Percentiles rank a stretch among this genome's conserved stretches.
These are phyloP conservation scores for Gymnoscelis rufifasciata DNA, from an alignment of 2,888 invertebrate species.

Conservation along the genomic window DNA sequence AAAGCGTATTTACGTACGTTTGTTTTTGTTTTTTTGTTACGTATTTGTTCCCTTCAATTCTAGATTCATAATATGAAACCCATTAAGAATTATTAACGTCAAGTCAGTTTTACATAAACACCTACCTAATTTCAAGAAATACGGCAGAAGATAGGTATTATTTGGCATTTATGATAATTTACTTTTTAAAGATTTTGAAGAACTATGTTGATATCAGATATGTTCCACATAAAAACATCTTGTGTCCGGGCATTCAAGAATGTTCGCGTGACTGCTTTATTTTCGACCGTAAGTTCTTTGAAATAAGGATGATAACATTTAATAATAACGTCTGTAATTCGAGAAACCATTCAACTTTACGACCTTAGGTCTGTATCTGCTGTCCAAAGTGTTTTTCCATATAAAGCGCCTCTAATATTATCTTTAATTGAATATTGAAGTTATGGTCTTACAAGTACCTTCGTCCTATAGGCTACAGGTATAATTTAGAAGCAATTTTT, in stretches of 20 bases:
- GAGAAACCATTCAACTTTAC: conserved; percentile 23
- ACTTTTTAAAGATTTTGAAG: conserved; percentile 16
- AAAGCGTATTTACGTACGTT: no score
- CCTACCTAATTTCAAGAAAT: no score
- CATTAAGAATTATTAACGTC: no score
- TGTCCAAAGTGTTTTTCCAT: conserved; percentile 20
- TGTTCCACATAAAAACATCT: conserved; percentile 19
- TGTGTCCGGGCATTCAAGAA: conserved; percentile 10
- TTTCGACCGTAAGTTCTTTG: conserved; percentile 13
- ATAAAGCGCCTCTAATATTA: conserved; percentile 19
- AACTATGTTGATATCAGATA: conserved; percentile 19
- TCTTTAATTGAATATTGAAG: conserved; percentile 19
- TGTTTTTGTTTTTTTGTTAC: no score
- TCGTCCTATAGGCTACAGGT: neutral
- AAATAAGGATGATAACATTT: conserved; percentile 4
- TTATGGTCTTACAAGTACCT: neutral
- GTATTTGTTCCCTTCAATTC: no score
- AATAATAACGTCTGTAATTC: conserved; percentile 12
- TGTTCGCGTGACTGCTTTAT: conserved; percentile 7
- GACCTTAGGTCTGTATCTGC: conserved; percentile 18
- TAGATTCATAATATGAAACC: no score
- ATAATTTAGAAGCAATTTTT: conserved; percentile 9
- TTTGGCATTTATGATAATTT: neutral
- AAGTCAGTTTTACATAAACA: neutral
- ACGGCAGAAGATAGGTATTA: no score